Evolutionary conservation across 2,797 vertebrate species (phyloP), one percentile per base, ranked within the genome.

Genomic region (Oreortyx pictus): DNA sequence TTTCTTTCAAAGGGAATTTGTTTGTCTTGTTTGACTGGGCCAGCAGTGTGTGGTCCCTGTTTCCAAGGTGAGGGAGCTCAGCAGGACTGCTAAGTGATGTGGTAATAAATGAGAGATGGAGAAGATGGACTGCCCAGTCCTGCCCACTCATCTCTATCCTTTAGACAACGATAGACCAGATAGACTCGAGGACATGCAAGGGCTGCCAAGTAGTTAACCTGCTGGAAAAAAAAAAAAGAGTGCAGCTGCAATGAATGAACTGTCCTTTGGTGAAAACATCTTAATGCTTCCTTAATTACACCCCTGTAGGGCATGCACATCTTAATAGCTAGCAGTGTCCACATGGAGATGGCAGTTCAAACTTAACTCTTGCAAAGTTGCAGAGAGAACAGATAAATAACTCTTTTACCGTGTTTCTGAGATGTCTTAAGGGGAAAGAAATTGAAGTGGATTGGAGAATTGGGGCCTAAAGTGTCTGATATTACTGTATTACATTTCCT

Each of bases 131-230:
- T 92, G 88, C 66, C 61, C 12, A 13, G 86, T 95, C 79, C 95
- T 93, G 91, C 95, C 95, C 83, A 91, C 91, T 96, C 78, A 74
- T 88, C 95, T 96, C 92, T 93, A 88, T 97, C 93, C 93, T 94
- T 96, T 89, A 93, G 94, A 86, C 9, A 65, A 60, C 95, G 92
- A 97, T 92, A 92, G 95, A 97, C 92, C 66, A 95, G 92, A 96
- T 91, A 92, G 95, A 97, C 92, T 97, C 71, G 5, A 70, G 92
- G 92, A 97, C 92, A 90, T 60, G 90, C 87, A 97, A 96, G 90
- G 97, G 94, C 96, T 97, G 94, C 94, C 94, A 97, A 97, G 94
- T 88, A 97, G 96, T 94, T 96, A 96, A 96, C 93, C 92, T 96
- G 88, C 89, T 89, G 50, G 39, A 72, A 82, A 66, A 89, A 64